These are phyloP conservation scores for Carassius auratus DNA, from an alignment of 2,113 vertebrate genomes.

Conservation along the genomic window DNA sequence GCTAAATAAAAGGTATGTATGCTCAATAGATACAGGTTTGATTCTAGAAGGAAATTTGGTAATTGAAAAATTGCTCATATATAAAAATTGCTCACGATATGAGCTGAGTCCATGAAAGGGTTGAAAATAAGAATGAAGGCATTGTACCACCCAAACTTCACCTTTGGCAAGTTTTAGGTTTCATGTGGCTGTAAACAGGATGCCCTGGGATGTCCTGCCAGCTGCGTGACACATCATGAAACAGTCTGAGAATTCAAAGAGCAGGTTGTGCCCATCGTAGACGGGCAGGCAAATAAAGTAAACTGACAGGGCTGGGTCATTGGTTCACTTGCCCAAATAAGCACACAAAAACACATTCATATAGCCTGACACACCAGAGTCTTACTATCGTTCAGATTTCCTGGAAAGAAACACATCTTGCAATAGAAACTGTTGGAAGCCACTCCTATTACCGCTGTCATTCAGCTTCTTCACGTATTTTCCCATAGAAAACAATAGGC, in stretches of 20 bases:
- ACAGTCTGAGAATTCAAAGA: slow-evolving; percentile 34
- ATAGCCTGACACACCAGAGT: not conserved
- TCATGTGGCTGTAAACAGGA: not conserved
- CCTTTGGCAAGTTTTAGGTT: not conserved
- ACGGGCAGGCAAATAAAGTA: not conserved
- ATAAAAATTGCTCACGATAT: not conserved
- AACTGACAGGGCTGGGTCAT: not conserved
- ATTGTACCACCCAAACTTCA: not conserved
- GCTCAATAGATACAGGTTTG: not conserved
- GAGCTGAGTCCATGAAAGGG: not conserved
- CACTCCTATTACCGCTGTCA: not conserved
- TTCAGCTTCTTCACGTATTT: not conserved
- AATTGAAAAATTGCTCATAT: not conserved
- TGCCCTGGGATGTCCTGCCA: slow-evolving; percentile 2
- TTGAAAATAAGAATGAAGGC: not conserved
- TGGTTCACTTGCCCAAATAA: not conserved
- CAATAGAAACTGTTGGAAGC: not conserved
- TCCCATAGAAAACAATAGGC: not conserved
- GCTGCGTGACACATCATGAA: slow-evolving; percentile 35
- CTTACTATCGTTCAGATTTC: not conserved
- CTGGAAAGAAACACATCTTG: not conserved
- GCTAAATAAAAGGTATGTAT: not conserved
- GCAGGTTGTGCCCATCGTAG: not conserved
- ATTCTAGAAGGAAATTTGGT: not conserved
- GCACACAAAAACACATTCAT: not conserved